These are phyloP conservation scores for Sphaeramia orbicularis DNA, from an alignment of 2,797 vertebrate species.

Conservation along the genomic window DNA sequence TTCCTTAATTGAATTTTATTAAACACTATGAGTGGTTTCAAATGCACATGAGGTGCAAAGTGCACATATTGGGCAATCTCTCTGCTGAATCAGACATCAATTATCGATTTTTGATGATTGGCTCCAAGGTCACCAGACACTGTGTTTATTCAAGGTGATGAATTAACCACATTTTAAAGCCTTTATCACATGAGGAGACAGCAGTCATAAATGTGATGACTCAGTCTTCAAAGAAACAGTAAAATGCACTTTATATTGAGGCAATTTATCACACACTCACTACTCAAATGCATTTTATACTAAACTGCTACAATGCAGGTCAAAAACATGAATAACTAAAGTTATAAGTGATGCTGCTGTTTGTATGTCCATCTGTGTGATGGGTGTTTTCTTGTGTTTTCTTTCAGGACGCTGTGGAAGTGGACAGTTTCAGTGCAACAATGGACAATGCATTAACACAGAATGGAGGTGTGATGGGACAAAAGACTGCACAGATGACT, in stretches of 20 bases:
- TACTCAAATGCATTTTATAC: no score
- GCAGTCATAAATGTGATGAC: conserved; percentile 71
- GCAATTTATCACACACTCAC: no score
- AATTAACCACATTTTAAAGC: conserved; percentile 61
- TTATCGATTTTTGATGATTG: conserved; percentile 21
- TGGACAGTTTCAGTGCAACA: conserved; percentile 77
- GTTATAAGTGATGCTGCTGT: no score
- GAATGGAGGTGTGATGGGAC: conserved; percentile 81
- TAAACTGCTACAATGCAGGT: no score
- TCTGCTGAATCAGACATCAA: conserved; percentile 24
- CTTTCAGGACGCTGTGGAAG: conserved; percentile 72
- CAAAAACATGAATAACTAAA: no score
- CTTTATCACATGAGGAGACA: conserved; percentile 66
- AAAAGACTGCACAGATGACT: conserved; percentile 81
- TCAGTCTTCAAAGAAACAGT: conserved; percentile 64
- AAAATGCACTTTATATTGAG: conserved; percentile 8
- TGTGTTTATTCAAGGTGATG: conserved; percentile 38
- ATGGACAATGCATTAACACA: conserved; percentile 77
- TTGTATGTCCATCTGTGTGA: neutral
- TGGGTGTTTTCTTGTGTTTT: neutral
- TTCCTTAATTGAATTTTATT: neutral
- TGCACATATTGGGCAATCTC: neutral
- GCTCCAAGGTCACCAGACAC: conserved; percentile 27
- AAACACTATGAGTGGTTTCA: neutral
- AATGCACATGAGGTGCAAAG: neutral